phyloP scores from a whole-genome alignment of 2,888 invertebrate genomes.

The Galerucella pusilla region DNA sequence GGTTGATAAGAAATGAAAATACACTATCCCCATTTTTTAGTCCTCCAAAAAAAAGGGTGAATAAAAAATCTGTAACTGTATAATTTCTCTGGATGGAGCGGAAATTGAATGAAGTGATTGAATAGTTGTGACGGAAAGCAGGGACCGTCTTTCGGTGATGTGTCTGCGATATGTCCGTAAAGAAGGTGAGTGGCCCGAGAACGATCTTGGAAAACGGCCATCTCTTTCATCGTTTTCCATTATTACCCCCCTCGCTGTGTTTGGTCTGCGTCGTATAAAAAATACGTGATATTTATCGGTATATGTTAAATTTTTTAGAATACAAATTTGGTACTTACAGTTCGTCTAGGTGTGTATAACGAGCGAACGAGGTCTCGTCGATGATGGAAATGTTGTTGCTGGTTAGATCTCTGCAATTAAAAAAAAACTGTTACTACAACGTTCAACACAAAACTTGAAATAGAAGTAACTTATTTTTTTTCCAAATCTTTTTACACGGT shows the following conservation, averaged over 20 bases:
- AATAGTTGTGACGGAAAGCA: slow-evolving; percentile 49
- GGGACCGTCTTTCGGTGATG: slow-evolving; percentile 54
- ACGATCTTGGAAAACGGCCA: slow-evolving; percentile 14
- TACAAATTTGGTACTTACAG: slow-evolving; percentile 71
- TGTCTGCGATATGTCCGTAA: slow-evolving; percentile 54
- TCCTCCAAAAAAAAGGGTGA: neutral
- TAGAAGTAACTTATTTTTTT: no score
- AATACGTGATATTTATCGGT: slow-evolving; percentile 28
- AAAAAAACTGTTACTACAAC: neutral
- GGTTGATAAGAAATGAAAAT: no score
- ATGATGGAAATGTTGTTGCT: slow-evolving; percentile 83
- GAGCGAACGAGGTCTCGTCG: slow-evolving; percentile 76
- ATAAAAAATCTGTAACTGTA: neutral
- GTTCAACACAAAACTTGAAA: neutral
- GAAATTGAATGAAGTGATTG: slow-evolving; percentile 44
- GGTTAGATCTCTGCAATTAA: slow-evolving; percentile 76
- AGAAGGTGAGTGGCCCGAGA: slow-evolving; percentile 44
- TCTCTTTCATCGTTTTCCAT: slow-evolving; percentile 28
- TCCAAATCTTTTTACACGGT: no score
- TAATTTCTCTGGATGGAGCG: neutral
- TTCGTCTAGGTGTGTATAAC: slow-evolving; percentile 77
- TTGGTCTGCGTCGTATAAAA: slow-evolving; percentile 20
- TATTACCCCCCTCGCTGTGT: slow-evolving; percentile 19
- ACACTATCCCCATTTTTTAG: no score
- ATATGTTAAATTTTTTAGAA: neutral